phyloP scores from a whole-genome alignment of 2,113 vertebrate species.

The Sinocyclocheilus anshuiensis region DNA sequence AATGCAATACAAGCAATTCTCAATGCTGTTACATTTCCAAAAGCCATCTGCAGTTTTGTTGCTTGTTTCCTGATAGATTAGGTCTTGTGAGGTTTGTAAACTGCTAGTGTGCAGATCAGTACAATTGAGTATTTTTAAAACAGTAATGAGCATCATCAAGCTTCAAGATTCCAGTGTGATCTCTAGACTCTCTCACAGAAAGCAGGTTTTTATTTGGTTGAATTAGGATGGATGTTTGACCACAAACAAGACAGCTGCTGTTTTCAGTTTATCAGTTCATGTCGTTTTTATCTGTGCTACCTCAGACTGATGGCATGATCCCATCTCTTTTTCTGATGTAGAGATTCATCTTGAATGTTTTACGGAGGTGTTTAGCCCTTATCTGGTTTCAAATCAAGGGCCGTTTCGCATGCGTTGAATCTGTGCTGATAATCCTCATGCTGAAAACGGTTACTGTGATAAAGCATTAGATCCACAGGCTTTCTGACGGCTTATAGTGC shows the following conservation, averaged over 20 bases:
- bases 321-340: background rate
- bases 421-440: slow-evolving; percentile 6
- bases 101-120: slow-evolving; percentile 58
- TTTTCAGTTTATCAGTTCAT: slow-evolving; percentile 2
- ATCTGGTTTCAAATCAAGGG: slow-evolving; percentile 45
- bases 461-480: slow-evolving; percentile 4
- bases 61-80: slow-evolving; percentile 41
- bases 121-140: slow-evolving; percentile 49
- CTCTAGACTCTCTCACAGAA: background rate
- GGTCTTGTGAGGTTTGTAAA: slow-evolving; percentile 52
- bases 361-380: slow-evolving; percentile 45
- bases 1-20: slow-evolving; percentile 7
- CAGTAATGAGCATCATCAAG: slow-evolving; percentile 1
- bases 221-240: background rate
- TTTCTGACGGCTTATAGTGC: slow-evolving; percentile 1
- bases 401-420: slow-evolving; percentile 33
- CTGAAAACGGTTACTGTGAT: slow-evolving; percentile 25
- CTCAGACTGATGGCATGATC: background rate
- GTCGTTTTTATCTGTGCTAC: background rate
- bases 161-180: background rate
- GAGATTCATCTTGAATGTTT: background rate
- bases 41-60: slow-evolving; percentile 31
- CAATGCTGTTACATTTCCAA: slow-evolving; percentile 25
- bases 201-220: background rate
- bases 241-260: background rate